Evolutionary conservation across 2,113 vertebrate species (phyloP), one percentile per base, ranked within the genome.

Genomic region (Xenus cinereus): DNA sequence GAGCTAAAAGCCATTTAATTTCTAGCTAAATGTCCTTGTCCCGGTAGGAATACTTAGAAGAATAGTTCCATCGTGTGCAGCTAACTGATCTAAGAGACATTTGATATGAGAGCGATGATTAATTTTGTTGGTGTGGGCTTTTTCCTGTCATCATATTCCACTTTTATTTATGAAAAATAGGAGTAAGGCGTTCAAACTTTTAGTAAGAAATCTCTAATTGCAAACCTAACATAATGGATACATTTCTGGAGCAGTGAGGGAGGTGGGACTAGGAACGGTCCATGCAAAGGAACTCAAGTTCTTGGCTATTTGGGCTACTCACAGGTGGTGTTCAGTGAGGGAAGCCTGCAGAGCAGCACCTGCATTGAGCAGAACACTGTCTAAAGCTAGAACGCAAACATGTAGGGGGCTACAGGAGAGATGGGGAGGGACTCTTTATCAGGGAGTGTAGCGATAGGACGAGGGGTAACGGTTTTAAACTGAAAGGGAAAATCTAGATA

Each of bases 181-280:
- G 45, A 59, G 27, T 57, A 84, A 64, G 39, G 10, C 74, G 12
- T 63, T 82, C 23, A 64, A 80, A 51, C 21, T 35, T 83, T 48
- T 60, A 7, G 23, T 73, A 73, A 80, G 53, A 75, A 92, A 54
- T 12, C 24, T 56, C 6, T 74, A 74, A 71, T 37, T 60, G 11
- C 54, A 84, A 80, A 63, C 16, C 35, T 41, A 82, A 33, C 0
- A 0, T 39, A 75, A 54, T 28, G 20, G 2, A 1, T 12, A 17
- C 9, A n/a, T 84, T 78, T 78, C 73, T 85, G 46, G 57, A 90
- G 27, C 0, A 0, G 33, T 32, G 51, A 74, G 26, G 54, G 39
- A 81, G 12, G 3, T 60, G 32, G 24, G 75, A 51, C 26, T 68
- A 68, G 62, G 16, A 51, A 23, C 79, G 26, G 13, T 51, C 28